Evolutionary conservation across 2,888 invertebrate species (phyloP), one percentile per base, ranked within the genome.

Genomic region (Encarsia formosa): DNA sequence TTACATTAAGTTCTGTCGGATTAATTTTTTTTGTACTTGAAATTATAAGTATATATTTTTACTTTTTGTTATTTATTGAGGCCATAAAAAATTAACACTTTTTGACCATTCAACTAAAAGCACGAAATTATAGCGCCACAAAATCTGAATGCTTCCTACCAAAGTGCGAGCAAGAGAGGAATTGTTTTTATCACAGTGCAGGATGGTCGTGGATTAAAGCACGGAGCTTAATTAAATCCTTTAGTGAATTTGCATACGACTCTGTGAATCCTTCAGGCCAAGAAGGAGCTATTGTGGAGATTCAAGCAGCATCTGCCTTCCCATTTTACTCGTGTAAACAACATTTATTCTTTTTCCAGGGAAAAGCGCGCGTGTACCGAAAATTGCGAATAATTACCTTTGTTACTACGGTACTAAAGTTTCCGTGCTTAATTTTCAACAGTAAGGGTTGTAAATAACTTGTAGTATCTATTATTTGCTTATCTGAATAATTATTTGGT

Each of bases 181-280:
- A 39, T 42, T 42, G 53, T 54, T 54, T 54, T 54, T 54, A 54
- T 49, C 46, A 26, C 29, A 16, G 44, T 32, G 19, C 29, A 18
- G 44, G 53, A 53, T 53, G 49, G 57, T 53, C 53, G 45, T 52
- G 56, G 56, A 57, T 59, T 63, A 60, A 54, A 60, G 57, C 60
- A 60, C 61, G 60, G 61, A 61, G 66, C 68, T 70, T 71, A 72
- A 72, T 71, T 71, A 71, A 72, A 72, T 72, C 71, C 46, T 66
- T 70, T 66, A 63, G 63, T 60, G 65, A 69, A 71, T 71, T 71
- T 69, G 65, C 71, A 69, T 71, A 57, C 61, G 59, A 60, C 54
- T 59, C 56, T 37, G 58, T 60, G 62, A 63, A 67, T 66, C 65
- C 66, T 66, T 66, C 64, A 57, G 65, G 61, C 61, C 55, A 47